phyloP scores from a whole-genome alignment of 2,888 invertebrate species.

The Portevinia maculata region DNA sequence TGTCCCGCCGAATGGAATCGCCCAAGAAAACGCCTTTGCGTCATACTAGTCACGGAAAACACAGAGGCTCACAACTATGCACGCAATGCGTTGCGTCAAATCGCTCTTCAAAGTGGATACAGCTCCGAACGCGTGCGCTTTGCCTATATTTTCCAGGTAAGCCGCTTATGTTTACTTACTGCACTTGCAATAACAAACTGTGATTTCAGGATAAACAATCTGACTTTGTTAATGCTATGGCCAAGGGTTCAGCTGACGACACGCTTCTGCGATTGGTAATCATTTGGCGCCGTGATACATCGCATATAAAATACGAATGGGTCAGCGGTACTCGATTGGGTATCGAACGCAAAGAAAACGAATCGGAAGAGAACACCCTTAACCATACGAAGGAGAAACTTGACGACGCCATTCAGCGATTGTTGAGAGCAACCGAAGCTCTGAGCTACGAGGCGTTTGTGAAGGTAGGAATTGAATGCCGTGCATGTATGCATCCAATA shows the following conservation, averaged over 20 bases:
- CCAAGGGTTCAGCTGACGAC: constrained; percentile 85
- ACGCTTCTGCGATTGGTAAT: constrained; percentile 92
- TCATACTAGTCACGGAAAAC: constrained; percentile 90
- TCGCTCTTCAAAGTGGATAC: constrained; percentile 87
- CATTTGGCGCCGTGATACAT: constrained; percentile 93
- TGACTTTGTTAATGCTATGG: constrained; percentile 88
- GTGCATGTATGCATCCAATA: background rate
- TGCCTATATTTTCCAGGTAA: constrained; percentile 94
- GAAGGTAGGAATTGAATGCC: constrained; percentile 84
- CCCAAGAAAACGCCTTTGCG: constrained; percentile 89
- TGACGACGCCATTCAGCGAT: constrained; percentile 88
- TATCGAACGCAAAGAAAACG: constrained; percentile 79
- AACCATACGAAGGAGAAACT: constrained; percentile 90
- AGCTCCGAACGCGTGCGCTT: constrained; percentile 90
- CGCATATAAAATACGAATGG: constrained; percentile 96
- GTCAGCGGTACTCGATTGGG: constrained; percentile 82
- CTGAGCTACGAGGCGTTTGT: constrained; percentile 91
- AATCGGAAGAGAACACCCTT: constrained; percentile 83
- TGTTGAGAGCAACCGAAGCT: constrained; percentile 89
- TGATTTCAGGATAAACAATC: constrained; percentile 85
- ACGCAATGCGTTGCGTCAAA: constrained; percentile 88
- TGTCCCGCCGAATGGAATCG: constrained; percentile 95
- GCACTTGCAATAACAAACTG: background rate
- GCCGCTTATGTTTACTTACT: background rate
- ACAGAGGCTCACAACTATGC: constrained; percentile 82